Evolutionary conservation across 2,113 vertebrate genomes (phyloP), one percentile per base, ranked within the genome.

Genomic region (Scortum barcoo): DNA sequence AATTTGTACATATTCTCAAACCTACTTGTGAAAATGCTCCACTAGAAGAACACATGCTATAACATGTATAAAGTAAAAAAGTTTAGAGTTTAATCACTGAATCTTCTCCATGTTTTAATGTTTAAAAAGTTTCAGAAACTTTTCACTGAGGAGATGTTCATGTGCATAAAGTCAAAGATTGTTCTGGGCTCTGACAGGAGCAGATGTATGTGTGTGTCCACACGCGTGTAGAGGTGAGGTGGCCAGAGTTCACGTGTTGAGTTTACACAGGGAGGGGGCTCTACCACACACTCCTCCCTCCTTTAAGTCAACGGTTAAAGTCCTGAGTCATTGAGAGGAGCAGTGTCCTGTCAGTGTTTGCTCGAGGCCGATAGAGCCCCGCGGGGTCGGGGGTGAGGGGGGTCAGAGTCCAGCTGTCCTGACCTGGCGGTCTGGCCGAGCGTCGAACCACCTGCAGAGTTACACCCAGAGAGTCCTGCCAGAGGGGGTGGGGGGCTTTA

Each of bases 231-330:
- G 26, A 13, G 16, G 24, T 72, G 72, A 69, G 77, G 54, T 38
- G 81, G 33, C 6, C 86, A 80, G 83, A 84, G 83, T 79, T 87
- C 83, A 86, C 78, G 26, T 80, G 62, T 1, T 1, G 67, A 84
- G 93, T 93, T 93, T 91, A 85, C 81, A 65, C 72, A 93, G 87
- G 93, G 90, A 85, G 92, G 90, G 88, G 85, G 67, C 73, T 62
- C 65, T 26, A 44, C 24, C 14, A 20, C 68, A 66, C 87, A 44
- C 66, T 12, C 82, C 62, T 30, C 71, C 61, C 28, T 76, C 44
- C 68, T 54, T 28, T 28, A 53, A 80, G 71, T 79, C 75, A 76
- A 38, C 4, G 73, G 81, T 86, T 72, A 80, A 91, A 92, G 90
- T 92, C 85, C 91, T 62, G 24, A 24, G 57, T 26, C 56, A 22